A percentile compares a stretch with the other conserved stretches of the same genome.
phyloP scores from a whole-genome alignment of 2,888 invertebrate genomes.

The Yponomeuta plumbellus region DNA sequence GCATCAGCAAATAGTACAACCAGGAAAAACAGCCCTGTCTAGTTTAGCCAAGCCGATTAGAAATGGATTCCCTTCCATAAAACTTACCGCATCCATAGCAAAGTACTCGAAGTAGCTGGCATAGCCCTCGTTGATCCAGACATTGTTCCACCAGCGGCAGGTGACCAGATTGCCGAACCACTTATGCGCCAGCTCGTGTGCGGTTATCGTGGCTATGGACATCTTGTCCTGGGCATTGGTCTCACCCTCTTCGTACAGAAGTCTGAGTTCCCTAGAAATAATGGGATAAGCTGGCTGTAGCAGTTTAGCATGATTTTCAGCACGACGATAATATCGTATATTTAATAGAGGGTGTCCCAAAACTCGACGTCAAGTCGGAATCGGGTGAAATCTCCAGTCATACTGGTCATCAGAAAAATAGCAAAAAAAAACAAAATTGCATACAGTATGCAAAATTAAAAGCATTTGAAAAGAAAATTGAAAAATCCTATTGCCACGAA shows the following conservation, averaged over 20 bases:
- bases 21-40: no score
- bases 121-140: constrained; percentile 86
- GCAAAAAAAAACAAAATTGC: no score
- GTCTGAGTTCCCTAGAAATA: constrained; percentile 53
- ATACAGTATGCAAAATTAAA: no score
- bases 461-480: no score
- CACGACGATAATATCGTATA: no score
- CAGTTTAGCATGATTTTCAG: background rate
- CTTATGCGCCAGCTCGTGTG: constrained; percentile 81
- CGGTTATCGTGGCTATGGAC: constrained; percentile 69
- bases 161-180: constrained; percentile 89
- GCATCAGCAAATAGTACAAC: no score
- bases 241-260: constrained; percentile 58
- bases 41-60: background rate
- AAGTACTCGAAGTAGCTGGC: constrained; percentile 83
- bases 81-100: constrained; percentile 62
- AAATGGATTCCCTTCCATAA: background rate
- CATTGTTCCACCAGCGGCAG: constrained; percentile 82
- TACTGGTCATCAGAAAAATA: no score
- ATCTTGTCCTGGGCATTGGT: constrained; percentile 58
- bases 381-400: no score
- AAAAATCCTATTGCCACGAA: no score
- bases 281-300: background rate
- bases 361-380: no score
- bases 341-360: no score